phyloP scores from a whole-genome alignment of 2,888 invertebrate species.

The Ochropacha duplaris region DNA sequence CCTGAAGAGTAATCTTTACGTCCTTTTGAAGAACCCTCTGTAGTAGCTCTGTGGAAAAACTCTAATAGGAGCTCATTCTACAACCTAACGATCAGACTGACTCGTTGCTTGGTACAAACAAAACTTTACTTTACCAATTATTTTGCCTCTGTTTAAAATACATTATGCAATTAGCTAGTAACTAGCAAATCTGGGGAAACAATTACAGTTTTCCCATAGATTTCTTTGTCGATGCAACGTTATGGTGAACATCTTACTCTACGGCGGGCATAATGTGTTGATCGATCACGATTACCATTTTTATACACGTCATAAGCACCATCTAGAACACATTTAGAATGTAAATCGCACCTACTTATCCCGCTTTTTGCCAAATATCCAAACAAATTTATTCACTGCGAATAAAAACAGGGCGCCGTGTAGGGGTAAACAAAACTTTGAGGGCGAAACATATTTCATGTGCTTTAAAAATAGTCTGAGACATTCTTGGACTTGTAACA shows the following conservation, averaged over 20 bases:
- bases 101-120: no score
- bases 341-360: conserved; percentile 70
- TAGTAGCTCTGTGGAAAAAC: no score
- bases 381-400: conserved; percentile 70
- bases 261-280: conserved; percentile 27
- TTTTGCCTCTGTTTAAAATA: no score
- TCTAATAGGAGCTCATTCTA: no score
- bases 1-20: no score
- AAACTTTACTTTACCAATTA: no score
- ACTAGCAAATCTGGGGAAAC: no score
- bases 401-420: neutral
- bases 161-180: neutral
- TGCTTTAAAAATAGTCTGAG: neutral
- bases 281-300: conserved; percentile 55
- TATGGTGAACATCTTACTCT: neutral
- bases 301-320: conserved; percentile 42
- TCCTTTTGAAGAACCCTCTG: no score
- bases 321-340: conserved; percentile 55
- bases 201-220: neutral
- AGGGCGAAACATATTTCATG: neutral
- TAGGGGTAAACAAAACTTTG: neutral
- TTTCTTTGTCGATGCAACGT: neutral
- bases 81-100: no score
- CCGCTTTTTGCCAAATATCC: conserved; percentile 69
- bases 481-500: neutral